Evolutionary conservation across 2,797 vertebrate genomes (phyloP).

Genomic region (Sebastes jordani): DNA sequence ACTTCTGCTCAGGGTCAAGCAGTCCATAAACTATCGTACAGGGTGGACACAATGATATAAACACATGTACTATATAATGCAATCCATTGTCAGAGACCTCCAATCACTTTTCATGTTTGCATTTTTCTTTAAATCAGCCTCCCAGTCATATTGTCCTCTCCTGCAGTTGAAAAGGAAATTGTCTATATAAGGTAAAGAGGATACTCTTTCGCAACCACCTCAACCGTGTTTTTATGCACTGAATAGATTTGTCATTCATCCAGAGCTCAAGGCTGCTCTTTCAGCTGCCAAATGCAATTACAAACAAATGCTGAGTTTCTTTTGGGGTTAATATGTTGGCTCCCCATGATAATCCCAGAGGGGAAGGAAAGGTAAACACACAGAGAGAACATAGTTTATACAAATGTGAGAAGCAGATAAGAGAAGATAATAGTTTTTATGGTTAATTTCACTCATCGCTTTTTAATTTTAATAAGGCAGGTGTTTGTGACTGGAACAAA

Average conservation of each 20-base stretch:
- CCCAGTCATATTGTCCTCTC: background rate
- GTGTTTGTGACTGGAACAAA: background rate
- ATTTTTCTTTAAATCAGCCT: background rate
- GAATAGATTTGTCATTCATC: slow-evolving; percentile 10
- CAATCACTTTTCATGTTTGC: background rate
- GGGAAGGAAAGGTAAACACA: background rate
- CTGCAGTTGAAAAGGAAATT: background rate
- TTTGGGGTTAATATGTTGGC: background rate
- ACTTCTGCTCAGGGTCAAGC: background rate
- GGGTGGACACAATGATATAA: background rate
- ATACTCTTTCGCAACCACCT: slow-evolving; percentile 41
- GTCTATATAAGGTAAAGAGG: background rate
- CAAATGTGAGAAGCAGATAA: background rate
- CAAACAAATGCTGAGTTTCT: slow-evolving; percentile 16
- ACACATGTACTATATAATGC: background rate
- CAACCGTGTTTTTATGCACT: slow-evolving; percentile 11
- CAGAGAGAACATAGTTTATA: background rate
- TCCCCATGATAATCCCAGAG: background rate
- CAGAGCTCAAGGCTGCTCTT: background rate
- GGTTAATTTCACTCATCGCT: background rate
- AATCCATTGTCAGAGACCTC: background rate
- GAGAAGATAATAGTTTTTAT: background rate
- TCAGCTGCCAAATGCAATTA: slow-evolving; percentile 38
- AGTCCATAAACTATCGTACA: background rate
- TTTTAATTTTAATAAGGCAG: background rate